phyloP scores from a whole-genome alignment of 2,797 vertebrate species.

The Cryptoblepharus egeriae region DNA sequence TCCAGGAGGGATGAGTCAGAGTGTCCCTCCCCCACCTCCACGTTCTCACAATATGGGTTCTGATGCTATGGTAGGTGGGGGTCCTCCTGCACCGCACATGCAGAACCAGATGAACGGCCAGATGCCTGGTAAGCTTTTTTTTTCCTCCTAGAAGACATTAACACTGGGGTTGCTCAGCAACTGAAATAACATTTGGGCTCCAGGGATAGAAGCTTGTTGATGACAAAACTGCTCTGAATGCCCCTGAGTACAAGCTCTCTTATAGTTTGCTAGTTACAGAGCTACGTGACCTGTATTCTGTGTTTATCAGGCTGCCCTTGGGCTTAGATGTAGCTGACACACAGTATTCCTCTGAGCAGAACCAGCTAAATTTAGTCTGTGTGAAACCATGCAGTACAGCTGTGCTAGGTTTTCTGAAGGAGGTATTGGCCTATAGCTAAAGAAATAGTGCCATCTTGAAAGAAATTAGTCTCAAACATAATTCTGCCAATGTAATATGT shows the following conservation, averaged over 20 bases:
- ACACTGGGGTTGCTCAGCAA: conserved; percentile 93
- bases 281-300: conserved; percentile 86
- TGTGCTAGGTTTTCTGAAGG: conserved; percentile 74
- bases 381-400: conserved; percentile 78
- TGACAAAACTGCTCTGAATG: conserved; percentile 87
- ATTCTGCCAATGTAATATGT: conserved; percentile 9
- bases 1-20: conserved; percentile 95
- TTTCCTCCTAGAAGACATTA: conserved; percentile 82
- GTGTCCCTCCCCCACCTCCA: conserved; percentile 90
- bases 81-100: conserved; percentile 95
- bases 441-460: conserved; percentile 62
- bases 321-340: conserved; percentile 84
- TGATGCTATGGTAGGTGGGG: conserved; percentile 94
- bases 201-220: conserved; percentile 87
- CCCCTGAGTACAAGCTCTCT: conserved; percentile 82
- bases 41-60: conserved; percentile 95
- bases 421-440: conserved; percentile 70
- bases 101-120: conserved; percentile 99
- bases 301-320: conserved; percentile 84
- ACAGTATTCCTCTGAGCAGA: conserved; percentile 84
- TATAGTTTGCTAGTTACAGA: conserved; percentile 84
- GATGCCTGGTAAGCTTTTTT: conserved; percentile 93
- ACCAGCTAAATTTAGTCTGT: conserved; percentile 86
- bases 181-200: conserved; percentile 85
- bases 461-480: conserved; percentile 62